Percentiles rank a stretch among this genome's conserved stretches.
These are phyloP conservation scores for Tyrophagus putrescentiae DNA, from an alignment of 1,140 invertebrate genomes.

Conservation along the genomic window DNA sequence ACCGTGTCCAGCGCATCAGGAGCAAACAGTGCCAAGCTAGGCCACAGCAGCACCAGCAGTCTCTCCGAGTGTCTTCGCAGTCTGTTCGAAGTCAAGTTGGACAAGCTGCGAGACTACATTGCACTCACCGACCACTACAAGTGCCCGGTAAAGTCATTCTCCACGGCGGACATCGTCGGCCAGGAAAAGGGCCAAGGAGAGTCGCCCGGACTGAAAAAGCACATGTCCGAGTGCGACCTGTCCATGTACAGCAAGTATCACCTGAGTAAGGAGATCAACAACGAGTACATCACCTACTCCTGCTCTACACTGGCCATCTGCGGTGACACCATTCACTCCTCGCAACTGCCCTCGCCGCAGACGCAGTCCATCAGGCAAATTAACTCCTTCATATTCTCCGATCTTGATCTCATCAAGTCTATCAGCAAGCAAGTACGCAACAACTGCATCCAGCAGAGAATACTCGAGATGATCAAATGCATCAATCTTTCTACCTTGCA, in stretches of 20 bases:
- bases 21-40: neutral
- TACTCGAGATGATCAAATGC: constrained; percentile 31
- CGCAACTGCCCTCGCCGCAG: constrained; percentile 55
- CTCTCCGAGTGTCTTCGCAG: neutral
- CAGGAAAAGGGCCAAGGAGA: neutral
- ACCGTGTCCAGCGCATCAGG: neutral
- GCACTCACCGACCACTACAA: neutral
- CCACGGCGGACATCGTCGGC: constrained; percentile 5
- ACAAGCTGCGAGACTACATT: neutral
- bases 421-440: constrained; percentile 66
- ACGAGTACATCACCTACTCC: constrained; percentile 56
- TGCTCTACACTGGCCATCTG: constrained; percentile 74
- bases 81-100: neutral
- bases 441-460: constrained; percentile 51
- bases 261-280: neutral
- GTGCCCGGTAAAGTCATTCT: neutral
- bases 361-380: constrained; percentile 26
- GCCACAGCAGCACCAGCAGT: neutral
- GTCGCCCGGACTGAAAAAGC: neutral
- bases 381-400: constrained; percentile 33
- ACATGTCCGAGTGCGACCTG: constrained; percentile 3
- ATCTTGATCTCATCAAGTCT: constrained; percentile 55
- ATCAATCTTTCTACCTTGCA: constrained; percentile 37
- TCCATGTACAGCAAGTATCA: neutral
- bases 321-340: constrained; percentile 47